Evolutionary conservation across 2,888 invertebrate genomes (phyloP).

Genomic region (Nymphalis c-album): DNA sequence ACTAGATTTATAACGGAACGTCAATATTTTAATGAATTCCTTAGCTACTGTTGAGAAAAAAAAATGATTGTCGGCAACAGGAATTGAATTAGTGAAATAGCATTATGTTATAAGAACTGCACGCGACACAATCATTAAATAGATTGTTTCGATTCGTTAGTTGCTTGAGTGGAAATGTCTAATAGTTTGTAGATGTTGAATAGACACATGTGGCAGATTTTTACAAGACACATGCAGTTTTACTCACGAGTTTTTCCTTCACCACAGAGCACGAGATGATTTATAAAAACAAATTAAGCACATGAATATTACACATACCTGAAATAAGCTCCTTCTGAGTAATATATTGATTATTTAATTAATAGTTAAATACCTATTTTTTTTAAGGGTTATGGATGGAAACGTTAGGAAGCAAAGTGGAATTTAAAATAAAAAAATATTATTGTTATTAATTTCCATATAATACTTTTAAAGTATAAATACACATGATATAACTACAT

Average conservation of each 20-base stretch:
- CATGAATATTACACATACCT: too few relatives aligned
- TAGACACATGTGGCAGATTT: too few relatives aligned
- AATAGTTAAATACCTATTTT: too few relatives aligned
- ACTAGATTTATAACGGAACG: constrained; percentile 57
- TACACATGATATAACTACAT: constrained; percentile 41
- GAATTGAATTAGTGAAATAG: constrained; percentile 4
- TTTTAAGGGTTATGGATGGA: not conserved
- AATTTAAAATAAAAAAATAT: constrained; percentile 19
- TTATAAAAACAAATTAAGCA: too few relatives aligned
- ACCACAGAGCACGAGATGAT: too few relatives aligned
- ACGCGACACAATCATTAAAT: not conserved
- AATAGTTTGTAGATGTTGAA: too few relatives aligned
- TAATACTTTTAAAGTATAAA: constrained; percentile 67
- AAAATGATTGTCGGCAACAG: not conserved
- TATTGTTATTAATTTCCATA: constrained; percentile 53
- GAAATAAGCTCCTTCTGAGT: too few relatives aligned
- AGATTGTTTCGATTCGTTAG: not conserved
- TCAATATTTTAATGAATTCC: constrained; percentile 63
- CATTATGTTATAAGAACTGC: not conserved
- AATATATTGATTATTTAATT: too few relatives aligned
- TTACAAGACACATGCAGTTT: too few relatives aligned
- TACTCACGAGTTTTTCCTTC: too few relatives aligned
- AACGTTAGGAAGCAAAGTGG: not conserved
- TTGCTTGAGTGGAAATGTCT: too few relatives aligned
- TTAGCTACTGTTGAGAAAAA: constrained; percentile 40